Base-by-base conservation (phyloP, 2,888 invertebrate species). In the Xanthia togata region DNA sequence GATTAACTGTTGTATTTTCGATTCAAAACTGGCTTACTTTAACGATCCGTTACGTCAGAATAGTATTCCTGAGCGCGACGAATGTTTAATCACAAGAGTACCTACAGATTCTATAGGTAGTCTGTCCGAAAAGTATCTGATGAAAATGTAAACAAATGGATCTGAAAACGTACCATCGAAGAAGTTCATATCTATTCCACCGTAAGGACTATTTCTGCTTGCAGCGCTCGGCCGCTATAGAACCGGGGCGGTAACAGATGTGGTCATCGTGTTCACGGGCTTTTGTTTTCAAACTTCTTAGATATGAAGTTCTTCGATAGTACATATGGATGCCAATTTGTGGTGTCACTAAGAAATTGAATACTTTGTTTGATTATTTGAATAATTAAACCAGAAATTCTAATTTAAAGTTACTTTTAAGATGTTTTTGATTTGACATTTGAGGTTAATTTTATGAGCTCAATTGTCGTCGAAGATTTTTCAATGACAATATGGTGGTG, bases 81-180 rank as follows among this genome's bases (percentile, higher is more conserved):
- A 74, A 74, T 74, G 6, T 53, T 53, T 53, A 62, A 74, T 74
- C 31, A 74, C 11, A 59, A 60, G 31, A 31, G 31, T 31, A 31
- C 31, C 2, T 31, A 31, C 31, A 31, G 31, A 31, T 31, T 31
- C 41, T 53, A 23, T 44, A 12, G 0, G 41, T 20, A 60, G 20
- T 20, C 4, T 20, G 20, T 60, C 23, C 11, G 31, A 35, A 35
- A 20, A 60, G 11, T 60, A 31, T 20, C 5, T 23, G 23, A 23
- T 12, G 60, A 35, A 60, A 60, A 35, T 35, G 23, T 38, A 38
- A 62, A n/a, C 14, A 62, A 23, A 62, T 62, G 6, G 35, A 38
- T 62, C 12, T 1, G 62, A 35, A 62, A 38, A 38, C 8, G 14
- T 62, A n/a, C n/a, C n/a, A n/a, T n/a, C n/a, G n/a, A n/a, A n/a